Percentiles rank a stretch among this genome's conserved stretches.
phyloP scores from a whole-genome alignment of 2,888 invertebrate genomes.

The Lordiphosa fenestrarum region DNA sequence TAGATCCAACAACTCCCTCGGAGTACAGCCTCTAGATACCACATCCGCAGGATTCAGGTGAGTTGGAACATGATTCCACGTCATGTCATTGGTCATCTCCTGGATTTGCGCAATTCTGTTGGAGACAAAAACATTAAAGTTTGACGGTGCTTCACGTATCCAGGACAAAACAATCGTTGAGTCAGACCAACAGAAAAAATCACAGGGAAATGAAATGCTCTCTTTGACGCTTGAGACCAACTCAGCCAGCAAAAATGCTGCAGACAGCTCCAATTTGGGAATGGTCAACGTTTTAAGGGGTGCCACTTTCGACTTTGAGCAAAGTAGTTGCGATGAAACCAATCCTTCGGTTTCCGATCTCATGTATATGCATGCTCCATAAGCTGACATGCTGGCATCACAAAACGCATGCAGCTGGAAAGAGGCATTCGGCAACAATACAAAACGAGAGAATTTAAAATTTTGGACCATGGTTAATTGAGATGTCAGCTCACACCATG shows the following conservation, averaged over 20 bases:
- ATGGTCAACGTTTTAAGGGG: conserved; percentile 12
- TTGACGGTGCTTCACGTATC: conserved; percentile 7
- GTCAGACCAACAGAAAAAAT: conserved; percentile 8
- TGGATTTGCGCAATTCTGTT: conserved; percentile 14
- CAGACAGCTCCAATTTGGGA: conserved; percentile 6
- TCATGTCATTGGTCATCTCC: conserved; percentile 6
- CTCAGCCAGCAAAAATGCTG: conserved; percentile 9
- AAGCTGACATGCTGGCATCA: conserved; percentile 9
- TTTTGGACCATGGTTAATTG: too few relatives aligned
- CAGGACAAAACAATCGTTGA: conserved; percentile 9
- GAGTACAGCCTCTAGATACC: too few relatives aligned
- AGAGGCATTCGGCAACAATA: too few relatives aligned
- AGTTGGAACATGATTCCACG: conserved; percentile 9
- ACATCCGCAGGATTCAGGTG: conserved; percentile 12
- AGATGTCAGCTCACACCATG: conserved; percentile 4
- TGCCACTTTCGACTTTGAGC: conserved; percentile 9
- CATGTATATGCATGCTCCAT: conserved; percentile 7
- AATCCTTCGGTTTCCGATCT: background rate
- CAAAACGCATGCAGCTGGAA: background rate
- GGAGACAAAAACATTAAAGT: conserved; percentile 16
- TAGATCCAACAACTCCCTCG: background rate
- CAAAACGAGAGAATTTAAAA: too few relatives aligned
- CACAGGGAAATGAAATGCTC: background rate
- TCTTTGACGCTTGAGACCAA: background rate
- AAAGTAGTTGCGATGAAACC: conserved; percentile 2